Percentiles rank a stretch among this genome's conserved stretches.
Conservation (phyloP, 2,113 vertebrate genomes). For the Hylia prasina region DNA sequence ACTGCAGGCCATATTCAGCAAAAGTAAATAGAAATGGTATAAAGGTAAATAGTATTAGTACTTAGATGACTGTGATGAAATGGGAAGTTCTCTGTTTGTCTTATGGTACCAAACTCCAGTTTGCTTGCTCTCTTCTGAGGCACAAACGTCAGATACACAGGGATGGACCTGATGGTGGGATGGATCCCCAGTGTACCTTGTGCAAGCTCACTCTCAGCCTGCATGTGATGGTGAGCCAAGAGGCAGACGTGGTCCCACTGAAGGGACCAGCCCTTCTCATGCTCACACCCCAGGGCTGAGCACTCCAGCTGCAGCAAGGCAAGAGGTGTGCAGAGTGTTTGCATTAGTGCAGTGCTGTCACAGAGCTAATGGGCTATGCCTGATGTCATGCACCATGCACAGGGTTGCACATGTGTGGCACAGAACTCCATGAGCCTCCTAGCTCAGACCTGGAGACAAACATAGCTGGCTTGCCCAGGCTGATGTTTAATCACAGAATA, state of each 20-base stretch:
- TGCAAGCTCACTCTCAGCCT: background rate
- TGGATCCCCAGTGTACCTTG: background rate
- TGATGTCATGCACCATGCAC: background rate
- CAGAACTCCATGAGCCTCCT: fast-evolving
- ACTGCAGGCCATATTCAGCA: background rate
- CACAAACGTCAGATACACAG: background rate
- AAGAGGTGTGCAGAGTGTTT: background rate
- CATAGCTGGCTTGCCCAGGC: background rate
- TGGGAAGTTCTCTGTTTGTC: background rate
- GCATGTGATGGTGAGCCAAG: background rate
- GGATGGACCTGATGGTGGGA: background rate
- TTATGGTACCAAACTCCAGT: background rate
- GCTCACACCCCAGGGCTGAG: background rate
- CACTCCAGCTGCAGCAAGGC: background rate
- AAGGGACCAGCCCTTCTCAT: background rate
- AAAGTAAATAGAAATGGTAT: background rate
- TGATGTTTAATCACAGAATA: background rate
- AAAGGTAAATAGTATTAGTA: background rate
- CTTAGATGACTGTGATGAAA: background rate
- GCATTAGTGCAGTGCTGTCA: background rate
- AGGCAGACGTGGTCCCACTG: background rate
- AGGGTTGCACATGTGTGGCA: background rate
- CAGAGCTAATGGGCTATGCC: background rate
- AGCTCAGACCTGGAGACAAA: background rate
- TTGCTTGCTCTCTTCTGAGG: background rate